A percentile compares a stretch with the other conserved stretches of the same genome.
These are phyloP conservation scores for Pachypanchax playfairii DNA, from an alignment of 2,113 vertebrate genomes.

Conservation along the genomic window DNA sequence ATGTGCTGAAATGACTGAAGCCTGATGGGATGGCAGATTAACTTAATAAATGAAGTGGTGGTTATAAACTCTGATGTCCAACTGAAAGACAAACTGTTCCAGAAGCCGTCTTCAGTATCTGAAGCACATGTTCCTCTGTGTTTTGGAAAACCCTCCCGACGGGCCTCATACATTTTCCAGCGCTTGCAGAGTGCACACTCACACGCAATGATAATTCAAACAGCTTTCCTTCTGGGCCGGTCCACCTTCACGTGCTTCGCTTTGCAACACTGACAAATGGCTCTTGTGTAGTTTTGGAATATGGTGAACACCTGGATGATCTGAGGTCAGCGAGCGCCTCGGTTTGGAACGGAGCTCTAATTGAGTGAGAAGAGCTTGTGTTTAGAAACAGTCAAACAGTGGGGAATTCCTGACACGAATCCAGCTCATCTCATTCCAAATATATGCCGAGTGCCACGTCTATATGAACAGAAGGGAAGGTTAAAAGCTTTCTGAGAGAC, in stretches of 20 bases:
- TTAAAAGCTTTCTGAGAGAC: constrained; percentile 65
- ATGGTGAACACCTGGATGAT: constrained; percentile 51
- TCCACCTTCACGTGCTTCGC: not conserved
- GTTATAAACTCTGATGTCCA: constrained; percentile 61
- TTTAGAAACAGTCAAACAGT: constrained; percentile 45
- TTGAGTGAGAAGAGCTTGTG: constrained; percentile 40
- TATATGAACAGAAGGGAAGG: constrained; percentile 27
- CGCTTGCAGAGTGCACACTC: constrained; percentile 22
- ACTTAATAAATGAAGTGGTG: constrained; percentile 37
- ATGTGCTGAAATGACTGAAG: not conserved
- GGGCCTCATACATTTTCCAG: constrained; percentile 41
- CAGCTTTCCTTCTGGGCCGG: constrained; percentile 11
- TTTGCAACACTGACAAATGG: constrained; percentile 18
- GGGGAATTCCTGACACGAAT: constrained; percentile 57
- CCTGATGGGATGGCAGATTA: constrained; percentile 1
- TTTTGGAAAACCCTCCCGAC: constrained; percentile 60
- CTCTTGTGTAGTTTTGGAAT: constrained; percentile 30
- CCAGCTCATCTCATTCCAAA: constrained; percentile 15
- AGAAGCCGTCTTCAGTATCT: constrained; percentile 52
- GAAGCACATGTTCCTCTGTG: constrained; percentile 61
- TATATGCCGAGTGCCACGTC: constrained; percentile 27
- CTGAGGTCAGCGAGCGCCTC: constrained; percentile 10
- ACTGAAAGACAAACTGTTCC: constrained; percentile 54
- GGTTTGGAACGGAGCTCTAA: constrained; percentile 37
- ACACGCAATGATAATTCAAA: constrained; percentile 36